Conservation (phyloP, 2,797 vertebrate species). For the Kryptopterus vitreolus region DNA sequence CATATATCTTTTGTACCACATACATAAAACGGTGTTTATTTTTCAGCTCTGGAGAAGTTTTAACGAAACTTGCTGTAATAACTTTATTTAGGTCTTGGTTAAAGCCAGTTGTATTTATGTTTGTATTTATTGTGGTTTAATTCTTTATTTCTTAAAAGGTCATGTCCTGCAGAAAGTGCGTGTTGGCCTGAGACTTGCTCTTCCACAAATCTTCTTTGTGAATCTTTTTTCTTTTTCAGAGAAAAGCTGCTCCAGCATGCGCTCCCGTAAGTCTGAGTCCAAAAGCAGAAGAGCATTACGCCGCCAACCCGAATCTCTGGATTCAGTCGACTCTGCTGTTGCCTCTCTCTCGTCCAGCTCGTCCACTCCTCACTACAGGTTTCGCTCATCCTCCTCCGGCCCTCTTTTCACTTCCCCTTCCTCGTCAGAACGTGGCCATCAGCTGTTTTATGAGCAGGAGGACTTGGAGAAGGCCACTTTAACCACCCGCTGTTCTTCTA, state of each 20-base stretch:
- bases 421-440: constrained; percentile 55
- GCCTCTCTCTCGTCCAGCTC: constrained; percentile 72
- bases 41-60: too few relatives aligned
- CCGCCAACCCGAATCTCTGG: constrained; percentile 75
- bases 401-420: constrained; percentile 79
- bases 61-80: too few relatives aligned
- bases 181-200: background rate
- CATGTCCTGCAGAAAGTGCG: background rate
- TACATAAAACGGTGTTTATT: too few relatives aligned
- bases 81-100: too few relatives aligned
- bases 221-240: constrained; percentile 63
- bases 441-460: constrained; percentile 59
- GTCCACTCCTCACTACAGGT: constrained; percentile 77
- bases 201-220: background rate
- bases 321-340: constrained; percentile 71
- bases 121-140: too few relatives aligned
- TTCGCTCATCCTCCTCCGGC: constrained; percentile 82
- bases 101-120: too few relatives aligned
- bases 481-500: constrained; percentile 79
- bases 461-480: constrained; percentile 72
- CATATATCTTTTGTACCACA: too few relatives aligned
- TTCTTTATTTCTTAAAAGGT: too few relatives aligned
- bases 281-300: constrained; percentile 73
- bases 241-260: constrained; percentile 65
- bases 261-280: constrained; percentile 71